Base-by-base conservation (phyloP, 35 echinoderm and acorn worm species). In the Hemicentrotus pulcherrimus region DNA sequence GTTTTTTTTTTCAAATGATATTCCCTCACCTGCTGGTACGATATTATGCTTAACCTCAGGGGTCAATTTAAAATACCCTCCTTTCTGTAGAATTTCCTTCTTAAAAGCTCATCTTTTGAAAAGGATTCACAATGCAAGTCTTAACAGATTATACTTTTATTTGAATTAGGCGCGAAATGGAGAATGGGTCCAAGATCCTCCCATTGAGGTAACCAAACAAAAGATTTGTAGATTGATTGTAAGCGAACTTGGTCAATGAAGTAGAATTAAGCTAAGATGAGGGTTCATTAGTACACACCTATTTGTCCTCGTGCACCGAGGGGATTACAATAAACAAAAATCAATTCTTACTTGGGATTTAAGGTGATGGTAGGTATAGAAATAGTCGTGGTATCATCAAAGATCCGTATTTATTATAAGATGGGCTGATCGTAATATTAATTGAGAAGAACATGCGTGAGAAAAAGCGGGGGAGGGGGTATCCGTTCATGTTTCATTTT, bases 101-200 rank as follows among this genome's bases (percentile, higher is more conserved):
- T 78, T 28, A 78, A 28, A 70, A 70, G 5, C 22, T 24, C 19
- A n/a, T 28, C 65, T 78, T 78, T 78, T 78, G 65, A 78, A 78
- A 78, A 78, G 65, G 19, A 78, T 78, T 24, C 65, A 78, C 65
- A 78, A 78, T 78, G 65, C 5, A 78, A 5, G 65, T 78, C 65
- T 78, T 78, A 78, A 78, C 18, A 78, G 65, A 95, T 45, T 47
- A 95, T 46, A 32, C 48, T 45, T 95, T 71, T 50, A 46, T 52
- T 65, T 52, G 31, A 52, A 61, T 32, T 35, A 19, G 47, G 46
- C 52, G 31, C 33, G 32, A 46, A 92, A 31, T 94, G 15, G 86
- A 47, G 41, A 46, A 31, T 61, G 59, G 14, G 3, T 61, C 46
- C 28, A 16, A 31, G 46, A 41, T 47, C 52, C 31, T 86, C 15